These are phyloP conservation scores for Sphenodon punctatus DNA, from an alignment of 2,797 vertebrate genomes.

Conservation along the genomic window DNA sequence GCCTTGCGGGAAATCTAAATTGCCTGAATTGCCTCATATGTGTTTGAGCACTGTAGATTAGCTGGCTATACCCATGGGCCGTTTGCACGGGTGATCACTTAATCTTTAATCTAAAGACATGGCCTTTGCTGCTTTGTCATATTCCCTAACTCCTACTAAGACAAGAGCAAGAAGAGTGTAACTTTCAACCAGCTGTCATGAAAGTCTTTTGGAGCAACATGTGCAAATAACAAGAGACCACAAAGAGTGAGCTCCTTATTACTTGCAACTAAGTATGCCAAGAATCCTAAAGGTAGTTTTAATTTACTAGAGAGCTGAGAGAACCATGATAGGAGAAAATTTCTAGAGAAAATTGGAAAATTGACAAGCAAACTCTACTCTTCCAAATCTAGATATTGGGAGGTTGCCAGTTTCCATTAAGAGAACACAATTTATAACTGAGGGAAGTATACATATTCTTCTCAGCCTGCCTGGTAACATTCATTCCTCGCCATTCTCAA, in stretches of 20 bases:
- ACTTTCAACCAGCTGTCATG: neutral
- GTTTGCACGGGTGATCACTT: no score
- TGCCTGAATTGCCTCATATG: no score
- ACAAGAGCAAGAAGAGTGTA: neutral
- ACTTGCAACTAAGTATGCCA: neutral
- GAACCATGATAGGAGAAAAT: neutral
- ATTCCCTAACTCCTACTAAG: no score
- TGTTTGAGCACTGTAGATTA: no score
- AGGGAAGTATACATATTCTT: neutral
- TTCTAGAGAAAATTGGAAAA: neutral
- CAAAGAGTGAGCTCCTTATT: neutral
- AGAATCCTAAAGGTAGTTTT: neutral
- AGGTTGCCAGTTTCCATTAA: neutral
- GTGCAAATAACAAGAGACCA: neutral
- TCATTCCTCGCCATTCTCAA: neutral
- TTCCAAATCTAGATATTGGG: neutral
- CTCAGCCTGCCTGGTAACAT: neutral
- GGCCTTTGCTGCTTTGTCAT: no score
- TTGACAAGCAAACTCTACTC: neutral
- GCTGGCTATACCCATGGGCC: no score
- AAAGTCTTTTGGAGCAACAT: fast-evolving
- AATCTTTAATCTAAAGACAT: no score
- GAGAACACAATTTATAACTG: neutral
- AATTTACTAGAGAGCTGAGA: neutral
- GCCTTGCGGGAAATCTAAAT: no score